Evolutionary conservation across 2,888 invertebrate genomes (phyloP), one percentile per base, ranked within the genome.

Genomic region (Macropis europaea): DNA sequence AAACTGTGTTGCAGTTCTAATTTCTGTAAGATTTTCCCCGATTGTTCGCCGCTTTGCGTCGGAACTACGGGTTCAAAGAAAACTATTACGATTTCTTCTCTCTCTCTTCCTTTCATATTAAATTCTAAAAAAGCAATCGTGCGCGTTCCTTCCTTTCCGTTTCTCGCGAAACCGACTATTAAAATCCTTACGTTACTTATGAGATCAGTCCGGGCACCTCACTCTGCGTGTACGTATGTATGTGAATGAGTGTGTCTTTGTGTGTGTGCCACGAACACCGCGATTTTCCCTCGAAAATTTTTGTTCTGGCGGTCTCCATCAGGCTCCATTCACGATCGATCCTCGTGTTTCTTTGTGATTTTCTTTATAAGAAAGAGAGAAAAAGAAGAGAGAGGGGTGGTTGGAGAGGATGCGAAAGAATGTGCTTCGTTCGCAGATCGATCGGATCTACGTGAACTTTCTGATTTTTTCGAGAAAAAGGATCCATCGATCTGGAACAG

Each of bases 171-270:
- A n/a, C 11, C 38, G 24, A 72, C 72, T 66, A 77, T 38, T 48
- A 76, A 22, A 70, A 73, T 38, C 34, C 48, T 79, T 73, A 80
- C n/a, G n/a, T 77, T 59, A 61, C 34, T 76, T 68, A 77, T 79
- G 79, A 79, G 79, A 79, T 79, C 79, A 79, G 73, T 66, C 56
- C 74, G 64, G 56, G 54, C 57, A 43, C 53, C 15, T 6, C 36
- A 11, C 34, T 28, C 30, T n/a, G n/a, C n/a, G n/a, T n/a, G n/a
- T n/a, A 7, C 24, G 24, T 36, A 63, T 6, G 9, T n/a, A n/a
- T n/a, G n/a, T n/a, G n/a, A n/a, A n/a, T n/a, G n/a, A n/a, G n/a
- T n/a, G n/a, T n/a, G n/a, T n/a, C n/a, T n/a, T n/a, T n/a, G n/a
- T n/a, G n/a, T n/a, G n/a, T n/a, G 42, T 24, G 45, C 53, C 72